A percentile compares a stretch with the other conserved stretches of the same genome.
Conservation (phyloP, 2,113 vertebrate species). For the Hyaena hyaena region DNA sequence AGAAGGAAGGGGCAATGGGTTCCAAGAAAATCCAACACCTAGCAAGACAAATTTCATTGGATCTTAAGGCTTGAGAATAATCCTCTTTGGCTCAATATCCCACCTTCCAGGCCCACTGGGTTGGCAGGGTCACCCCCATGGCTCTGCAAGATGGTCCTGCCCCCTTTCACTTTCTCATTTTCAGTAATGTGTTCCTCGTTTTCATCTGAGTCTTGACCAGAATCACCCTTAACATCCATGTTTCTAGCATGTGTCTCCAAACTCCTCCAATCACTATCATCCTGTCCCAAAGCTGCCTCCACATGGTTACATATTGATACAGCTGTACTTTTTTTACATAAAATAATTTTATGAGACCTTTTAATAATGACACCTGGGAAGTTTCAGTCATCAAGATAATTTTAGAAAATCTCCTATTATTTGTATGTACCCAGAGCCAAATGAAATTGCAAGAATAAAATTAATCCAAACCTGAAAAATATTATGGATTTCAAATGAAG, state of each 20-base stretch:
- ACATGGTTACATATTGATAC: background rate
- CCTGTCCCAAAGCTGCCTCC: background rate
- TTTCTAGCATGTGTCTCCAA: background rate
- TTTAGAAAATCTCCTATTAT: slow-evolving; percentile 39
- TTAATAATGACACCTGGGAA: background rate
- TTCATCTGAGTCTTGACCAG: background rate
- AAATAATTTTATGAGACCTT: background rate
- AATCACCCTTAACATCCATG: background rate
- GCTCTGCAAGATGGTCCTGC: background rate
- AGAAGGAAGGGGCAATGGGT: background rate
- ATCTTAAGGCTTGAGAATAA: background rate
- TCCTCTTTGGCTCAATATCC: background rate
- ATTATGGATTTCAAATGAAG: background rate
- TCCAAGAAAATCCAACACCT: background rate
- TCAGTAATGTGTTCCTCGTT: background rate
- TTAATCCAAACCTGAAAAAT: slow-evolving; percentile 24
- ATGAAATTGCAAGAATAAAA: background rate
- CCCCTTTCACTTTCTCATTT: background rate
- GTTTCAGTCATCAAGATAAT: background rate
- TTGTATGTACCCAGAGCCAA: background rate
- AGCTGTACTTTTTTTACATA: background rate
- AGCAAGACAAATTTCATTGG: background rate
- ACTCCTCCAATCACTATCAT: background rate
- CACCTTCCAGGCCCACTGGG: background rate
- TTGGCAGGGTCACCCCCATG: background rate